Evolutionary conservation across 1,140 invertebrate species (phyloP), one percentile per base, ranked within the genome.

Genomic region (Drosophila quadrilineata): DNA sequence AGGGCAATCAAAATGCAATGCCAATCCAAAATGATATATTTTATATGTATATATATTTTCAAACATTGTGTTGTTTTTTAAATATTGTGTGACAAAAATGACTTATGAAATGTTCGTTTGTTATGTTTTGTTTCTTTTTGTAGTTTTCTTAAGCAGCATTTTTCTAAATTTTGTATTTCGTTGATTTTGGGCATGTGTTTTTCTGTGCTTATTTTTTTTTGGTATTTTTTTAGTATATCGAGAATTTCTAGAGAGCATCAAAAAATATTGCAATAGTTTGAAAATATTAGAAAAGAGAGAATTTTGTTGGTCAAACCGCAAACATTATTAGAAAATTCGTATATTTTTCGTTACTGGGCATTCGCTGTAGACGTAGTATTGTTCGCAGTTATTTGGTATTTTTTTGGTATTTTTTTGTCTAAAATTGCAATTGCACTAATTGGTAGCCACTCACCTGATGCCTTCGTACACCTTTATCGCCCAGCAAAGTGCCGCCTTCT

Each of bases 401-500:
- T 50, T 58, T 29, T 26, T 59, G 38, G 54, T 68, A 53, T 41
- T 65, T 52, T 48, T 63, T 59, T 19, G 19, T 60, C 33, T 58
- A 43, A 33, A 24, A 28, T 52, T 66, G 52, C 45, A 58, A 62
- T 48, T 56, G 71, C 71, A 75, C 71, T 65, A 67, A 71, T 14
- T 71, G 64, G 48, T 69, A 65, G 56, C n/a, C 63, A 88, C 88
- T 89, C 86, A 89, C 88, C 88, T 89, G 88, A 89, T 89, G 88
- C 79, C 88, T 89, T 85, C 88, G 84, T 75, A 89, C 88, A 86
- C 90, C 91, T 58, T 92, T 93, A 50, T 94, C 94, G 74, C 95
- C 93, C 74, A 95, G 90, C 72, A 94, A 90, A 67, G 91, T 91
- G 66, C 94, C 94, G 35, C 94, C 93, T 49, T 95, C 95, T 75